Evolutionary conservation across 2,113 vertebrate species (phyloP), one percentile per base, ranked within the genome.

Genomic region (Eleginops maclovinus): DNA sequence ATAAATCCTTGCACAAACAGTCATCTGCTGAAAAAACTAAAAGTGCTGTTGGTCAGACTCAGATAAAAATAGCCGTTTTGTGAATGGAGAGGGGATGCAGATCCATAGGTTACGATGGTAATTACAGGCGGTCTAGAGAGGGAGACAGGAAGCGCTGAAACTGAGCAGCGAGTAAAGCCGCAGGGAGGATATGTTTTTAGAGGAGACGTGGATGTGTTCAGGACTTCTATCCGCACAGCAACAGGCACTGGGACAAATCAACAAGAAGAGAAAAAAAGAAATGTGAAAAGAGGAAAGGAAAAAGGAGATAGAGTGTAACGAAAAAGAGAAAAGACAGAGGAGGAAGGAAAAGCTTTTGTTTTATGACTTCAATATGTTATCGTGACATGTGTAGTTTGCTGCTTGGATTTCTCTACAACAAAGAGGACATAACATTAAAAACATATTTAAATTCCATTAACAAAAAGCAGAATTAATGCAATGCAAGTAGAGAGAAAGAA

Each of bases 171-270:
- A 88, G 87, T 56, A 82, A 91, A 91, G 90, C 88, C 90, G 3
- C 88, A 90, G 84, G 81, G 89, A 91, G 84, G 86, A 86, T 82
- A 71, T 88, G 86, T 90, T 92, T 92, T 90, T 76, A 75, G 88
- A 89, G 79, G 75, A 77, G 74, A 85, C 82, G 81, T 90, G 79
- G 83, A 85, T 77, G 83, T 90, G 82, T 84, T 83, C 63, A 76
- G 77, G 84, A 71, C 80, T 73, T 81, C 72, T 81, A 78, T 70
- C 78, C 75, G 14, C 85, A 86, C 79, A 87, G 88, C 82, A 90
- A 92, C 89, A 81, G 83, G 78, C 85, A 74, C n/a, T 0, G 21
- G 28, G 73, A 89, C 89, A 88, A 88, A 87, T 92, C 82, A 92
- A 83, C 75, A 79, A 74, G 75, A 12, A 0, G 22, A 53, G 64